Percentiles rank a stretch among this genome's conserved stretches.
Evolutionary conservation across 2,888 invertebrate genomes (phyloP).

Genomic region (Heliconius hortense): DNA sequence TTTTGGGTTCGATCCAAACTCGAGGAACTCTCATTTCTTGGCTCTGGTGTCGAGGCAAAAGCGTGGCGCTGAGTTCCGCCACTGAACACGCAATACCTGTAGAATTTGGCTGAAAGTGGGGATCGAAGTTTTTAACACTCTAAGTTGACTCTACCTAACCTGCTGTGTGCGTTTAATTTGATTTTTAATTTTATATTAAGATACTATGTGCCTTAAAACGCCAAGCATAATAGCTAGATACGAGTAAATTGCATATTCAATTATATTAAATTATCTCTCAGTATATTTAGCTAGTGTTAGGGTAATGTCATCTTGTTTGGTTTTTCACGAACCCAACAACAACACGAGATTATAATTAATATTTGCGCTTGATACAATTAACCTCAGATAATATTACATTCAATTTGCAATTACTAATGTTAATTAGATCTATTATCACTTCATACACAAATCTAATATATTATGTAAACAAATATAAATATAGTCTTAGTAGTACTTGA

Average conservation of each 20-base stretch:
- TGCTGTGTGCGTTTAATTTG: no score
- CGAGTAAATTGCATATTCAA: conserved; percentile 28
- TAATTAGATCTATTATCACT: conserved; percentile 29
- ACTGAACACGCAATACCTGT: no score
- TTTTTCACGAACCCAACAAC: conserved; percentile 28
- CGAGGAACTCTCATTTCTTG: no score
- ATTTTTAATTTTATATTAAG: conserved; percentile 8
- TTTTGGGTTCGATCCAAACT: no score
- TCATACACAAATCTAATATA: not conserved
- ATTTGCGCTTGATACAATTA: conserved; percentile 29
- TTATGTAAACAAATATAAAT: not conserved
- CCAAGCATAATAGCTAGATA: not conserved
- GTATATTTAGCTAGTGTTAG: conserved; percentile 29
- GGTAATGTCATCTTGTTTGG: conserved; percentile 30
- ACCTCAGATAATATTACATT: conserved; percentile 23
- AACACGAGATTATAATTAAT: conserved; percentile 25
- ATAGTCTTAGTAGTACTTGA: not conserved
- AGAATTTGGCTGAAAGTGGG: no score
- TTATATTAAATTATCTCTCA: conserved; percentile 35
- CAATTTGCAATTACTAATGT: conserved; percentile 30
- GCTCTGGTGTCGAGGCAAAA: no score
- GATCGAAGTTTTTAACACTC: no score
- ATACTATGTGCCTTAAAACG: conserved; percentile 24
- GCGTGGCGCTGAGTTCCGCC: no score
- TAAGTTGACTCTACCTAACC: no score